phyloP scores from a whole-genome alignment of 2,113 vertebrate species.

The Brevimyrus niger region DNA sequence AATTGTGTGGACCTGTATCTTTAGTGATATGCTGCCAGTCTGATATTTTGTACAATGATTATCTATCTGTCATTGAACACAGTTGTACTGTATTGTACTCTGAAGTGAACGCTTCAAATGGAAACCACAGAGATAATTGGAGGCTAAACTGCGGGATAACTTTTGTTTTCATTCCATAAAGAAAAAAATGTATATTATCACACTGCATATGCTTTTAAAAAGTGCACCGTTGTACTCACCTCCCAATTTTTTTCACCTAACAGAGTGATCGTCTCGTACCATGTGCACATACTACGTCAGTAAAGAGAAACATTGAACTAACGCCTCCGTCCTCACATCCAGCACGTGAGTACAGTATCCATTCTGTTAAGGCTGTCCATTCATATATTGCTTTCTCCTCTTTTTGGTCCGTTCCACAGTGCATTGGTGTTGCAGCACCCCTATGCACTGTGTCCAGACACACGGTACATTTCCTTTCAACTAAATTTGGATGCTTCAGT shows the following conservation, averaged over 20 bases:
- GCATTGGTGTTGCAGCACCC: not conserved
- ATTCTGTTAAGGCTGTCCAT: not conserved
- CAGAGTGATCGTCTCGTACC: not conserved
- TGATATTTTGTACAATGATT: not conserved
- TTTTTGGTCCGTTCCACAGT: not conserved
- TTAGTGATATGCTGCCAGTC: not conserved
- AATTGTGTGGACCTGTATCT: not conserved
- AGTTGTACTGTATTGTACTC: not conserved
- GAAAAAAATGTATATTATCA: not conserved
- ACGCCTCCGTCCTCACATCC: conserved; percentile 6
- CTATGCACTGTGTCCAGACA: not conserved
- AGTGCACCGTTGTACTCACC: not conserved
- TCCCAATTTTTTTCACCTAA: not conserved
- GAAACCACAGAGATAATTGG: not conserved
- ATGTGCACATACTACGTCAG: not conserved
- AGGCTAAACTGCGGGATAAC: not conserved
- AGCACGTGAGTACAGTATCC: not conserved
- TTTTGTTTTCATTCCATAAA: not conserved
- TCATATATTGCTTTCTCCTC: not conserved
- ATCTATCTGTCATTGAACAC: not conserved
- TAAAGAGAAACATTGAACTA: conserved; percentile 10
- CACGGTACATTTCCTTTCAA: not conserved
- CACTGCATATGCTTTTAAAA: not conserved
- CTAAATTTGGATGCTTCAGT: not conserved
- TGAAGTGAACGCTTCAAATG: not conserved